Conservation (phyloP, 2,888 invertebrate species). For the Polymixis lichenea region DNA sequence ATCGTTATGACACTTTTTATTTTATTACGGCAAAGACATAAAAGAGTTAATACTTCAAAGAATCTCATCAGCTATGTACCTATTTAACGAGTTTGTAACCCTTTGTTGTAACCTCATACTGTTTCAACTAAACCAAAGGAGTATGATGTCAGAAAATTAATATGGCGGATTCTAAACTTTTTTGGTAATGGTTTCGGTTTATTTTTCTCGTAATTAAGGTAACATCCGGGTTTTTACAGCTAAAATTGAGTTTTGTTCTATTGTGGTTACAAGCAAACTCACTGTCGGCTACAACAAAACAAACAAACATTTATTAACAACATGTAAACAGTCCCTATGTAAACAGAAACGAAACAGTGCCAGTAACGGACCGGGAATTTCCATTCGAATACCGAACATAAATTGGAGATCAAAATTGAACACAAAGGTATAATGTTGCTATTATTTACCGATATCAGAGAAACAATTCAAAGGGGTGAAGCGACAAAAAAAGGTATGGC, state of each 20-base stretch:
- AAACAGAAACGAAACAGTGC: constrained; percentile 51
- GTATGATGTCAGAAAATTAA: no score
- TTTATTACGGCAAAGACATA: not conserved
- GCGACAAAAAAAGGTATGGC: constrained; percentile 64
- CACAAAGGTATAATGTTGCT: constrained; percentile 66
- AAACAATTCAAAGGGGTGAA: constrained; percentile 70
- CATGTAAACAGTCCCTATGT: constrained; percentile 42
- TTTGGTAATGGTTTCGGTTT: not conserved
- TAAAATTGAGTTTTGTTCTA: constrained; percentile 6
- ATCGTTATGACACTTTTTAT: not conserved
- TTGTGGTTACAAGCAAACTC: constrained; percentile 1
- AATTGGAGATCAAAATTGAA: constrained; percentile 68
- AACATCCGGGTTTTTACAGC: not conserved
- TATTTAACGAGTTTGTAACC: not conserved
- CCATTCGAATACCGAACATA: constrained; percentile 60
- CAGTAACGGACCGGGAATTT: constrained; percentile 58
- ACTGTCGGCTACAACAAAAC: not conserved
- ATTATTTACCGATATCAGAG: constrained; percentile 69
- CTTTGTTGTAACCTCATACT: not conserved
- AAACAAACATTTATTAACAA: constrained; percentile 50
- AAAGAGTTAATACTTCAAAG: not conserved
- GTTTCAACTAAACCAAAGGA: not conserved
- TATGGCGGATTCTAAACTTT: not conserved
- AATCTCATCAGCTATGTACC: not conserved
- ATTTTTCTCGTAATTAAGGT: not conserved